phyloP scores from a whole-genome alignment of 1,140 invertebrate genomes.

The Sycophaga agraensis region DNA sequence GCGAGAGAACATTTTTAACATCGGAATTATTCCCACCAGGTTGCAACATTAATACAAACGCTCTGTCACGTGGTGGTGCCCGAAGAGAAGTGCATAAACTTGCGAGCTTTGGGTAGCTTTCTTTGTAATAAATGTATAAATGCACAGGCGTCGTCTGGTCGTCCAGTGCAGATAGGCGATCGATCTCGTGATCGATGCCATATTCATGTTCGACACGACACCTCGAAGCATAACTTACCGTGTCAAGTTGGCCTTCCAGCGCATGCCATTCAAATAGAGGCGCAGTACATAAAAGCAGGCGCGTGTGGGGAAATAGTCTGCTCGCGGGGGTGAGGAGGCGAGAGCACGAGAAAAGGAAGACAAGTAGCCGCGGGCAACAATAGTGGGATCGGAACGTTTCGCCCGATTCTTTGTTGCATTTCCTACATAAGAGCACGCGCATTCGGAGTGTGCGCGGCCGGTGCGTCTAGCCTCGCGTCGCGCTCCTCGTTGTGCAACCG shows the following conservation, averaged over 20 bases:
- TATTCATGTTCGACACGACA: neutral
- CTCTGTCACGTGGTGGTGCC: no score
- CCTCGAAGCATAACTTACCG: neutral
- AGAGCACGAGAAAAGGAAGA: neutral
- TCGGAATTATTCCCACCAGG: no score
- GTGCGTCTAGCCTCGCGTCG: neutral
- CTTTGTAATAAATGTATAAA: neutral
- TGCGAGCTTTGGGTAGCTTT: no score
- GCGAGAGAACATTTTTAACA: no score
- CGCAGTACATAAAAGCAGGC: neutral
- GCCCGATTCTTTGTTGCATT: conserved; percentile 1
- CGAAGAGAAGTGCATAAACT: no score
- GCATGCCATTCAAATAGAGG: neutral
- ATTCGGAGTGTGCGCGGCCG: neutral
- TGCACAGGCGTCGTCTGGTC: neutral
- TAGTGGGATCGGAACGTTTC: conserved; percentile 33
- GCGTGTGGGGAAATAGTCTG: neutral
- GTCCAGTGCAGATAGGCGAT: neutral
- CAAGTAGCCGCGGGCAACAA: conserved; percentile 11
- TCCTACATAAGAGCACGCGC: conserved; percentile 19
- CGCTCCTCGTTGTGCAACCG: conserved; percentile 15
- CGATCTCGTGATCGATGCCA: neutral
- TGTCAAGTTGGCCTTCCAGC: neutral
- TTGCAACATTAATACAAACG: no score
- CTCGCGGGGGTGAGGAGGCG: neutral